phyloP scores from a whole-genome alignment of 1,140 invertebrate genomes.

The Drosophila kanapiae region DNA sequence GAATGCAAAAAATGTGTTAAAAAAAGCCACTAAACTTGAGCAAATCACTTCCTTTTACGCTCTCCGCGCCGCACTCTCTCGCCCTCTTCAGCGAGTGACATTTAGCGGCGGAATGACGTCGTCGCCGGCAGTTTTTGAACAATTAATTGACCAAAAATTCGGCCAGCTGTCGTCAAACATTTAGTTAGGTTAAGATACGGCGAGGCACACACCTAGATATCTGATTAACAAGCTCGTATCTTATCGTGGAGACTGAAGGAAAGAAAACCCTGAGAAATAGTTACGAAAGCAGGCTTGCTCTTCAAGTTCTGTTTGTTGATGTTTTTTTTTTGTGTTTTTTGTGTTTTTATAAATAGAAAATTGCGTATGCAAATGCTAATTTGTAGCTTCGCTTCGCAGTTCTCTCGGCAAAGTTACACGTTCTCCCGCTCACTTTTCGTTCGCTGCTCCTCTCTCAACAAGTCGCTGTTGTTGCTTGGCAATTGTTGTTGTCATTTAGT shows the following conservation, averaged over 20 bases:
- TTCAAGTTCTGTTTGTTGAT: constrained; percentile 56
- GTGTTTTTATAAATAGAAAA: constrained; percentile 84
- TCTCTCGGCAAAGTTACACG: constrained; percentile 14
- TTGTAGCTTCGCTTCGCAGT: constrained; percentile 33
- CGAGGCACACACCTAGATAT: neutral
- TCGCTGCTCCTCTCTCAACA: constrained; percentile 44
- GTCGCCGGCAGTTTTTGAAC: constrained; percentile 58
- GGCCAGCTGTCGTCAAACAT: constrained; percentile 47
- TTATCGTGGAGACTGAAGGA: constrained; percentile 24
- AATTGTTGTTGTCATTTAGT: constrained; percentile 62
- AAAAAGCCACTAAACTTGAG: constrained; percentile 71
- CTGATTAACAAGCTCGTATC: constrained; percentile 41
- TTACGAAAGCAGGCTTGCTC: constrained; percentile 63
- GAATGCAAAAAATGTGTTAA: constrained; percentile 57
- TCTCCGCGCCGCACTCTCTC: constrained; percentile 24
- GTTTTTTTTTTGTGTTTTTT: constrained; percentile 40
- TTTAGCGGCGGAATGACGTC: constrained; percentile 56
- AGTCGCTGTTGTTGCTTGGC: constrained; percentile 80
- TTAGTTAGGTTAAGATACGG: constrained; percentile 32
- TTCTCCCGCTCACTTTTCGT: constrained; percentile 3
- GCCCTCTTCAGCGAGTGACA: constrained; percentile 21
- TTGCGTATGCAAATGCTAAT: constrained; percentile 83
- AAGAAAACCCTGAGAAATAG: constrained; percentile 39
- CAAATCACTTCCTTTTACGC: constrained; percentile 46
- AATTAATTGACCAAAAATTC: constrained; percentile 58